These are phyloP conservation scores for Eriocheir sinensis DNA, from an alignment of 1,140 invertebrate species.

Conservation along the genomic window DNA sequence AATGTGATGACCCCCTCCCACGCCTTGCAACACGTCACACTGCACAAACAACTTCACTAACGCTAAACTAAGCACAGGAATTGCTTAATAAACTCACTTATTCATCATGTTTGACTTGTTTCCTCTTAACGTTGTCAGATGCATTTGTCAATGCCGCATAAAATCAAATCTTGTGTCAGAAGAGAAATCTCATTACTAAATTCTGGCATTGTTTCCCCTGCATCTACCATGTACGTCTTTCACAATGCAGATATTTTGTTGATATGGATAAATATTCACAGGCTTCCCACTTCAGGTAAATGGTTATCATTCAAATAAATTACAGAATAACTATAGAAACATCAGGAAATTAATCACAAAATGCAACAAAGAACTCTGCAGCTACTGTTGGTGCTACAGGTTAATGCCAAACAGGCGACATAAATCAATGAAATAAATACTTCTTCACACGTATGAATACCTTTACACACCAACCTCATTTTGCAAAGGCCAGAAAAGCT, in stretches of 20 bases:
- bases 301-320: neutral
- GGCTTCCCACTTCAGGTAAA: neutral
- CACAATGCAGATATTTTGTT: neutral
- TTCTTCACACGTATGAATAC: neutral
- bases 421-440: neutral
- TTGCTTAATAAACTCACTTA: too few species aligned
- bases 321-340: neutral
- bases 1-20: too few species aligned
- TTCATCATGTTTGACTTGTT: too few species aligned
- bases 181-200: neutral
- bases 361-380: neutral
- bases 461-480: neutral
- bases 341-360: neutral
- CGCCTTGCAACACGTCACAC: too few species aligned
- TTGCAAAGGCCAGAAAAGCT: neutral
- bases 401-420: neutral
- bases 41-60: too few species aligned
- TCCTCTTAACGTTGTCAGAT: too few species aligned
- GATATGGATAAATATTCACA: neutral
- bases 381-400: neutral
- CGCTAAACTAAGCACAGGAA: too few species aligned
- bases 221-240: too few species aligned
- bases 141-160: too few species aligned
- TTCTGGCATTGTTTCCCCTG: neutral
- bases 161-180: neutral